Percentiles rank a stretch among this genome's conserved stretches.
Conservation (phyloP, 1,140 invertebrate species). For the Maniola jurtina region DNA sequence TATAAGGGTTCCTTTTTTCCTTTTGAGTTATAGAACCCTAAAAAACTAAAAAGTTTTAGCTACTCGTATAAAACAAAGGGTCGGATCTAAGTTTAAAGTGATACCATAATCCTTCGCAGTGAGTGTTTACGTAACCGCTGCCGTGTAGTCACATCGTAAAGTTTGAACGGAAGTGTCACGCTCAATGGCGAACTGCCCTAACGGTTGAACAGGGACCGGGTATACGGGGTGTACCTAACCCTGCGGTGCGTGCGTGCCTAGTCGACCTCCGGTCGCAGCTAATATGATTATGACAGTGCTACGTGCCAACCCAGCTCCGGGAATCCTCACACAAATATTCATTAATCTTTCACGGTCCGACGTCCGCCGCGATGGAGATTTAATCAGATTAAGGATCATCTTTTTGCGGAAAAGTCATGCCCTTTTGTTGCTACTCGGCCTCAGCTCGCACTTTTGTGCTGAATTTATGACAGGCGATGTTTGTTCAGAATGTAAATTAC, state of each 20-base stretch:
- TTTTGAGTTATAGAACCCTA: no score
- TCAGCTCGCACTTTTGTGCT: conserved; percentile 69
- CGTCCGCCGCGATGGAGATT: conserved; percentile 77
- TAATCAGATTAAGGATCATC: conserved; percentile 79
- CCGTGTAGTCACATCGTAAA: conserved; percentile 45
- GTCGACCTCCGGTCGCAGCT: conserved; percentile 61
- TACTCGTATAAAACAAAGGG: background rate
- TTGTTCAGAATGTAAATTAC: conserved; percentile 71
- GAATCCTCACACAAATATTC: conserved; percentile 76
- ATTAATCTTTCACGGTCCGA: conserved; percentile 78
- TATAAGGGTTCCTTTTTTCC: no score
- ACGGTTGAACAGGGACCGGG: conserved; percentile 19
- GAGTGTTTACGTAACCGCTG: conserved; percentile 25
- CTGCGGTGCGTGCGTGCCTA: conserved; percentile 61
- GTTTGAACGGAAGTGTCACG: conserved; percentile 40
- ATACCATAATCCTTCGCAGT: conserved; percentile 2
- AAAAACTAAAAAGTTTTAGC: background rate
- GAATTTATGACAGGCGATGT: conserved; percentile 70
- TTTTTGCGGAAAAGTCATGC: conserved; percentile 76
- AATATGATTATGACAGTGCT: conserved; percentile 77
- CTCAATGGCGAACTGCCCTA: conserved; percentile 30
- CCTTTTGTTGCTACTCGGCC: conserved; percentile 71
- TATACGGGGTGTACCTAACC: conserved; percentile 3
- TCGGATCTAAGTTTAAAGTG: background rate
- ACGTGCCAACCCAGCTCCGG: conserved; percentile 69